Conservation (phyloP, 2,888 invertebrate species). For the Calliphora vomitoria region DNA sequence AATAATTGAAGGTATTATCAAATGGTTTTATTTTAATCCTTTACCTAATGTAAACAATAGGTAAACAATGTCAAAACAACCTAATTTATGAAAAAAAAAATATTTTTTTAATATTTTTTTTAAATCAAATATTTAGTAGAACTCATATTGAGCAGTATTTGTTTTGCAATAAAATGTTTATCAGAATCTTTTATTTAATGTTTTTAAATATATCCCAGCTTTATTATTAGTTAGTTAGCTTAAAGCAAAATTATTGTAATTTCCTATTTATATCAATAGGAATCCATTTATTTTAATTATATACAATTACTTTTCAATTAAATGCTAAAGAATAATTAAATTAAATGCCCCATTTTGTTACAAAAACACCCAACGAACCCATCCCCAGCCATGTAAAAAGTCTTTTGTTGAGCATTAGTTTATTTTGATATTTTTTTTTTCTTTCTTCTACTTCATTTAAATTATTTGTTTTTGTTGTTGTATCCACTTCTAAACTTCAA, state of each 20-base stretch:
- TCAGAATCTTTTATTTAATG: no score
- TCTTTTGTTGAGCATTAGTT: slow-evolving; percentile 24
- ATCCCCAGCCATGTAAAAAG: background rate
- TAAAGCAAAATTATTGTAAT: background rate
- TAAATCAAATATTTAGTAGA: no score
- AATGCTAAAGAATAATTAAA: slow-evolving; percentile 53
- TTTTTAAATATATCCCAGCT: background rate
- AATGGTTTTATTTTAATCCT: no score
- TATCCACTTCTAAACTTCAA: slow-evolving; percentile 64
- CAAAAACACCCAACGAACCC: background rate
- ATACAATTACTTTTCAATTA: slow-evolving; percentile 64
- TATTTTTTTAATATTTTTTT: no score
- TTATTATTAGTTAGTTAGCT: background rate
- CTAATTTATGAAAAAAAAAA: no score
- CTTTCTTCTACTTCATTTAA: background rate
- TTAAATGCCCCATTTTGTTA: slow-evolving; percentile 40
- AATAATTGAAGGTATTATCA: no score
- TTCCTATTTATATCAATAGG: slow-evolving; percentile 1
- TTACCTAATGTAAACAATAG: no score
- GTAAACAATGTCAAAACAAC: no score
- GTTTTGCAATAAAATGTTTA: no score
- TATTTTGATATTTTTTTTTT: background rate
- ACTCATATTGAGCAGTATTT: no score
- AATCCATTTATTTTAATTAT: slow-evolving; percentile 48
- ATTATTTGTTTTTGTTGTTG: background rate